These are phyloP conservation scores for Drosophila ezoana DNA, from an alignment of 2,888 invertebrate genomes.

Conservation along the genomic window DNA sequence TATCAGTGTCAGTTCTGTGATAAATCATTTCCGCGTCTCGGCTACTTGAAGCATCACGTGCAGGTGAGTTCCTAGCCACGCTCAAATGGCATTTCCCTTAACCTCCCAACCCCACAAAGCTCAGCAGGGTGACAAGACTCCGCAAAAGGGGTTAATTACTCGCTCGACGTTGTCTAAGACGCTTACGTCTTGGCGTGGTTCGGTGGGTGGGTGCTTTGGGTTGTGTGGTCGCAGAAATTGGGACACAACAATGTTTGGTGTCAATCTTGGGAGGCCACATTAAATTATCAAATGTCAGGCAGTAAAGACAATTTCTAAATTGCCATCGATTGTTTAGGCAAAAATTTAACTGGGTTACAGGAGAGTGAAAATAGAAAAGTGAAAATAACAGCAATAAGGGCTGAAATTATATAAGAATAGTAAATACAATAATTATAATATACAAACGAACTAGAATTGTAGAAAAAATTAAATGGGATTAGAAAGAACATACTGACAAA, in stretches of 20 bases:
- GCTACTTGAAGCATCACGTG: conserved; percentile 95
- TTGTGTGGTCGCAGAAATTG: conserved; percentile 5
- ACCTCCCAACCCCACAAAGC: too few relatives aligned
- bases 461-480: too few relatives aligned
- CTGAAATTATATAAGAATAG: too few relatives aligned
- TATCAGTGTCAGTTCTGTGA: conserved; percentile 97
- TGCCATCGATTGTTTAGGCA: conserved; percentile 25
- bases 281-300: conserved; percentile 29
- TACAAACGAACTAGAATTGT: too few relatives aligned
- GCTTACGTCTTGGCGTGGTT: conserved; percentile 33
- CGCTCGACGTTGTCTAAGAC: conserved; percentile 44
- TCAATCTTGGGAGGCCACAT: conserved; percentile 8
- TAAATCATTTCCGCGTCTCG: conserved; percentile 94
- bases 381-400: too few relatives aligned
- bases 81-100: too few relatives aligned
- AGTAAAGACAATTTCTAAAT: conserved; percentile 12
- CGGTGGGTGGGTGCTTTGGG: conserved; percentile 7
- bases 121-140: conserved; percentile 24
- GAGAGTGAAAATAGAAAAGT: not conserved
- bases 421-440: too few relatives aligned
- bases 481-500: too few relatives aligned
- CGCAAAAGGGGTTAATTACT: conserved; percentile 45
- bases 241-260: conserved; percentile 15
- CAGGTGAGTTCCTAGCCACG: conserved; percentile 88
- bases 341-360: conserved; percentile 13